Percentiles rank a stretch among this genome's conserved stretches.
phyloP scores from a whole-genome alignment of 2,113 vertebrate species.

The Syrrhaptes paradoxus region DNA sequence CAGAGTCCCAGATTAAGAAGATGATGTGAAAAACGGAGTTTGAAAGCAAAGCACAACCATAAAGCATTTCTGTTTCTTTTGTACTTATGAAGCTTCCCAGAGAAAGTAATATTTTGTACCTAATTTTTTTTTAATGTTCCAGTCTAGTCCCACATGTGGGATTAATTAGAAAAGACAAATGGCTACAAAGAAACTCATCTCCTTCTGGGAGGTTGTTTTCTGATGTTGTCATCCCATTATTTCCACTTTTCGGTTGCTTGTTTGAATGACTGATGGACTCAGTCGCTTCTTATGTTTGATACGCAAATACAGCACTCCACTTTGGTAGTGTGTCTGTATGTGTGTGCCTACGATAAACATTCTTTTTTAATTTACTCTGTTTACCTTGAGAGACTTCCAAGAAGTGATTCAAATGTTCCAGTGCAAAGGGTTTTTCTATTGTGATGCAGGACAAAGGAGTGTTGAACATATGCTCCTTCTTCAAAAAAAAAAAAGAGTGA shows the following conservation, averaged over 20 bases:
- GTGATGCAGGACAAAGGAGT: constrained; percentile 80
- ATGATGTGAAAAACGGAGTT: neutral
- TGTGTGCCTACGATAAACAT: constrained; percentile 70
- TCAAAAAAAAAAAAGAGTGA: constrained; percentile 55
- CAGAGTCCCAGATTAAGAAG: neutral
- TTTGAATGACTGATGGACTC: constrained; percentile 66
- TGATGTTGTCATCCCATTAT: constrained; percentile 67
- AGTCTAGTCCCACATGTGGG: constrained; percentile 63
- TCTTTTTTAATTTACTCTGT: constrained; percentile 84
- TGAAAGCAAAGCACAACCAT: neutral
- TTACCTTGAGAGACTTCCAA: constrained; percentile 84
- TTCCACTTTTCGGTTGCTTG: constrained; percentile 70
- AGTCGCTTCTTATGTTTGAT: constrained; percentile 59
- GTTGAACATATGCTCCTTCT: constrained; percentile 74
- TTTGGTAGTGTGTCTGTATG: constrained; percentile 41
- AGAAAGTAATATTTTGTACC: constrained; percentile 62
- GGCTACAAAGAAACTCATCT: constrained; percentile 51
- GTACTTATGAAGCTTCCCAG: constrained; percentile 38
- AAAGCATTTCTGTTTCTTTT: constrained; percentile 50
- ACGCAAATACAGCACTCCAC: constrained; percentile 60
- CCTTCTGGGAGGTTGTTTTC: constrained; percentile 69
- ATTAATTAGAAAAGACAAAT: constrained; percentile 77
- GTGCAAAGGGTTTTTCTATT: constrained; percentile 75
- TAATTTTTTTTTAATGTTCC: constrained; percentile 46
- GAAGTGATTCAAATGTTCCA: constrained; percentile 78